Conservation (phyloP, 2,888 invertebrate genomes). For the Brachyptera putata region DNA sequence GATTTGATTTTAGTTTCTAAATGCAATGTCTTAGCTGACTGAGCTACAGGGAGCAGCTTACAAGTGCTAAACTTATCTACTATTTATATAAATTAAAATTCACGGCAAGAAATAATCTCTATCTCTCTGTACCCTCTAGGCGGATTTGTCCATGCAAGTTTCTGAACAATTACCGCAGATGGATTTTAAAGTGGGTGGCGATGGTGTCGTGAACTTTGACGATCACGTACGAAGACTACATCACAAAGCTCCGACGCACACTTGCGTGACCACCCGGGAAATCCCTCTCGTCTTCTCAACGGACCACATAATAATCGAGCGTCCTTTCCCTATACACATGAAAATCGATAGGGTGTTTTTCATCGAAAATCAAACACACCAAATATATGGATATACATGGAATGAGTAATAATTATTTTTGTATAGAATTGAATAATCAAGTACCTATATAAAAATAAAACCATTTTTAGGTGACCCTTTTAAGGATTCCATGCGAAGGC, state of each 20-base stretch:
- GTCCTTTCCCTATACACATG: conserved; percentile 40
- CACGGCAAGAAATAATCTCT: too few species aligned
- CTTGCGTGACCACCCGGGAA: conserved; percentile 21
- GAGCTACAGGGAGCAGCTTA: too few species aligned
- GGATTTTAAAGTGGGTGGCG: conserved; percentile 33
- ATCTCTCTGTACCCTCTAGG: too few species aligned
- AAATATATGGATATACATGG: background rate
- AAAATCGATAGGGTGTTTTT: conserved; percentile 42
- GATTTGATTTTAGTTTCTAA: too few species aligned
- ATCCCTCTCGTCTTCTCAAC: conserved; percentile 41
- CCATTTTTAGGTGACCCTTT: background rate
- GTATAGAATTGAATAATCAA: background rate
- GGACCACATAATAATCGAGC: conserved; percentile 41
- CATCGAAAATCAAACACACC: conserved; percentile 37
- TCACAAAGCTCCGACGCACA: background rate
- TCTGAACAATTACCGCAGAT: conserved; percentile 28
- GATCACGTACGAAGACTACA: background rate
- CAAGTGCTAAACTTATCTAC: too few species aligned
- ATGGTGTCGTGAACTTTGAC: conserved; percentile 26
- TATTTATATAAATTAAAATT: too few species aligned
- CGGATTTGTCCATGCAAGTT: too few species aligned
- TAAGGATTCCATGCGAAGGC: background rate
- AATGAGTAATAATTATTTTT: background rate
- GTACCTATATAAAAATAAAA: background rate
- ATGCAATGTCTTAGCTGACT: too few species aligned